Evolutionary conservation across 64 coral and sea anemone species (phyloP), one percentile per base, ranked within the genome.

Genomic region (Anthopleura sola): DNA sequence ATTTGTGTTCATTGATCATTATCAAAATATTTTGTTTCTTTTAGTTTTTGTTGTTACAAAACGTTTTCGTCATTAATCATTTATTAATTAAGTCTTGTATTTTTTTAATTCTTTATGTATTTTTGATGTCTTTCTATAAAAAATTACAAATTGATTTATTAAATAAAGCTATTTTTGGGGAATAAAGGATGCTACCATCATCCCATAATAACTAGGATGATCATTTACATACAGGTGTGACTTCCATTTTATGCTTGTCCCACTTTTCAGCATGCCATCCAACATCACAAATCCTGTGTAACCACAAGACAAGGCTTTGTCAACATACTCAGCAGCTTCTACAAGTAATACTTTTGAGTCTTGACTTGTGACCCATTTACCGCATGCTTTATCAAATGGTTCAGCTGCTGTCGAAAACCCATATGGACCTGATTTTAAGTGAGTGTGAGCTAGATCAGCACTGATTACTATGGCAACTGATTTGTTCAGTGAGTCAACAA

Each of bases 381-480:
- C 92, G 54, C 92, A 90, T 23, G 92, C 92, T 80, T 94, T 37
- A 36, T 94, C 92, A 94, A 94, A 94, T 57, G 92, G 92, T 34
- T 90, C 88, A 32, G 92, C 92, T 31, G 92, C 92, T 19, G 39
- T 87, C 32, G 92, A 94, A 82, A 90, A 94, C 2, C 92, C 92
- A 62, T 94, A 94, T 9, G 92, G 92, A 4, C 92, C 92, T 29
- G 85, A 87, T 68, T 85, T 94, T 37, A 90, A 76, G 75, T 94
- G 92, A 55, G 92, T 94, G 69, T 94, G 92, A 17, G 92, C 92
- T n/a, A 94, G 56, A 68, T 94, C 92, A n/a, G 92, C 92, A 56
- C 92, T 94, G 16, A 94, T 90, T 39, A 94, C 90, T n/a, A 94
- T 68, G 6, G 89, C 78, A 12, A 81, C 78, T 51, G 55, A 90